Conservation (phyloP, 2,797 vertebrate genomes). For the Pelobates cultripes region DNA sequence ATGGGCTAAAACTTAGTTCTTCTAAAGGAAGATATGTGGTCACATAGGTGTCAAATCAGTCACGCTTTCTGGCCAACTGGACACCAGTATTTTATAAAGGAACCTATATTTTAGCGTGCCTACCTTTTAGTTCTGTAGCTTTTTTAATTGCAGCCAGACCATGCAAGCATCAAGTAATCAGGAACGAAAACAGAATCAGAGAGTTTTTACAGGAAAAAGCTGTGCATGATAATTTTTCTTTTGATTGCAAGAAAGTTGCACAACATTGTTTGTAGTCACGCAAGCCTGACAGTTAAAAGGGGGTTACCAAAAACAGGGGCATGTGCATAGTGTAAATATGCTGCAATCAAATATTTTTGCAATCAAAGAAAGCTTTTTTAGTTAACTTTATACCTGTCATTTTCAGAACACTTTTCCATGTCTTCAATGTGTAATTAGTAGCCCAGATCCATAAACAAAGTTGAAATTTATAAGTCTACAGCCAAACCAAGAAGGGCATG, state of each 20-base stretch:
- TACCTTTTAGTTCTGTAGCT: conserved; percentile 11
- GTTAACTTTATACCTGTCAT: conserved; percentile 10
- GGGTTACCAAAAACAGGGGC: conserved; percentile 27
- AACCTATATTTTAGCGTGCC: conserved; percentile 20
- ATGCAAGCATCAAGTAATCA: conserved; percentile 32
- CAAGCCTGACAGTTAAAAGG: conserved; percentile 17
- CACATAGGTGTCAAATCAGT: conserved; percentile 35
- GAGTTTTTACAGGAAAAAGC: conserved; percentile 33
- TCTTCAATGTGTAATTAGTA: background rate
- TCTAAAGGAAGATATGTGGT: conserved; percentile 5
- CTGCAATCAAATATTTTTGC: conserved; percentile 7
- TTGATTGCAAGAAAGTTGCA: conserved; percentile 39
- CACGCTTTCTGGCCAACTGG: conserved; percentile 10
- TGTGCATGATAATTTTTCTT: conserved; percentile 31
- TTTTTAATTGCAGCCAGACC: conserved; percentile 43
- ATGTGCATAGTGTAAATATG: background rate
- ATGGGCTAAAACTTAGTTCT: background rate
- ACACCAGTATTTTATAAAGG: background rate
- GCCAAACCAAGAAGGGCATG: background rate
- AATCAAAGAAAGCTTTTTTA: conserved; percentile 24
- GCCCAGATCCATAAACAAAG: background rate
- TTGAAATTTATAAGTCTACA: background rate
- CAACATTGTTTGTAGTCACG: conserved; percentile 26
- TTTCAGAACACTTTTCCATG: conserved; percentile 1
- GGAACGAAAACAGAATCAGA: conserved; percentile 22